These are phyloP conservation scores for Antheraea pernyi DNA, from an alignment of 1,140 invertebrate species.

Conservation along the genomic window DNA sequence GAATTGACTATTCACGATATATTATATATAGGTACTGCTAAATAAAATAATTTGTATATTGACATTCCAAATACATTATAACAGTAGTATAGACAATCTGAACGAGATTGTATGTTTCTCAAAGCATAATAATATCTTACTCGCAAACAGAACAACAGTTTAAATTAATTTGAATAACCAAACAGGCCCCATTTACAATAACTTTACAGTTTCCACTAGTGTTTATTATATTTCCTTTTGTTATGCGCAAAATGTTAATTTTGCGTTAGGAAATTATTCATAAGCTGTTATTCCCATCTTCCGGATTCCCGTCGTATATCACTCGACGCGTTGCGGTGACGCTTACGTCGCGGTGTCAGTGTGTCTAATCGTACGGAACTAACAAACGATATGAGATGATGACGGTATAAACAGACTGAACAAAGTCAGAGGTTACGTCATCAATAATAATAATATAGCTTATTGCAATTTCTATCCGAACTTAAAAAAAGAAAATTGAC, in stretches of 20 bases:
- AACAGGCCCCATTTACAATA: neutral
- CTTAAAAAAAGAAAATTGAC: too few species aligned
- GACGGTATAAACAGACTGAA: neutral
- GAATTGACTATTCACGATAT: too few species aligned
- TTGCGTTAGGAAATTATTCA: constrained; percentile 11
- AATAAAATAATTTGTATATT: too few species aligned
- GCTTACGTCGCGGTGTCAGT: neutral
- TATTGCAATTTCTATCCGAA: too few species aligned
- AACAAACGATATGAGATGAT: constrained; percentile 8
- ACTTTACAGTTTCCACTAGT: constrained; percentile 2
- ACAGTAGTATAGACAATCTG: too few species aligned
- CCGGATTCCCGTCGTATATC: constrained; percentile 10
- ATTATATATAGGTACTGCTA: too few species aligned
- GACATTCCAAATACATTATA: too few species aligned
- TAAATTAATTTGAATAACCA: neutral
- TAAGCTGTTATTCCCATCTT: constrained; percentile 9
- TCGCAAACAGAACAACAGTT: neutral
- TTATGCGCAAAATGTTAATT: constrained; percentile 3
- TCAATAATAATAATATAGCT: neutral
- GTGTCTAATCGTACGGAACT: constrained; percentile 11
- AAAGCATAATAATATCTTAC: too few species aligned
- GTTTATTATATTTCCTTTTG: constrained; percentile 1
- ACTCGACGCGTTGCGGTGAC: constrained; percentile 13
- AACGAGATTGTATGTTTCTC: too few species aligned
- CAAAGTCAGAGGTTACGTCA: neutral